phyloP scores from a whole-genome alignment of 2,113 vertebrate species.

The Embiotoca jacksoni region DNA sequence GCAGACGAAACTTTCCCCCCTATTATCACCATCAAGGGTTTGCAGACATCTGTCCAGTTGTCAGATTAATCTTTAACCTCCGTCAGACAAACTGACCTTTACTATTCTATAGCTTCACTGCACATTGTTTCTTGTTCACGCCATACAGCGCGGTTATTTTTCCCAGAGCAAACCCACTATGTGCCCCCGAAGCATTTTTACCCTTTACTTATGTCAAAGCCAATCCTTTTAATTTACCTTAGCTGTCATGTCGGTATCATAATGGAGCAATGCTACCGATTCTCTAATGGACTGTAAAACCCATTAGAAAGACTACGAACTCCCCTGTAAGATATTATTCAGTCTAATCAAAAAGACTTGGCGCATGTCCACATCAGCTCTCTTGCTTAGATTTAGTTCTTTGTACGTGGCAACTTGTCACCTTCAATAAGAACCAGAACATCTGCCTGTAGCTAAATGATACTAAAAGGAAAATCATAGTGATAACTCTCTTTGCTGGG shows the following conservation, averaged over 20 bases:
- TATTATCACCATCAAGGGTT: conserved; percentile 30
- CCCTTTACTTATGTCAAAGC: conserved; percentile 45
- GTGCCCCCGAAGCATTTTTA: conserved; percentile 37
- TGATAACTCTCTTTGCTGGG: neutral
- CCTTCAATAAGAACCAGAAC: conserved; percentile 37
- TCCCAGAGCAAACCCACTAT: conserved; percentile 11
- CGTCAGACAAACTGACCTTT: conserved; percentile 8
- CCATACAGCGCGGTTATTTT: neutral
- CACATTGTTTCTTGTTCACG: neutral
- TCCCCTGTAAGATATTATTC: conserved; percentile 51
- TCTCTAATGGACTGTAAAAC: conserved; percentile 62
- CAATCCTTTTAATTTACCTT: conserved; percentile 51
- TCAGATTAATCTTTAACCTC: conserved; percentile 50
- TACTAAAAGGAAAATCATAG: neutral
- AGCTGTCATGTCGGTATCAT: conserved; percentile 53
- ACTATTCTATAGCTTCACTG: conserved; percentile 27
- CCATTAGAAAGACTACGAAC: conserved; percentile 42
- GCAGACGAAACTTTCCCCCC: conserved; percentile 26
- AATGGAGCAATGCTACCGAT: conserved; percentile 18
- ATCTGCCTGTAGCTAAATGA: conserved; percentile 11
- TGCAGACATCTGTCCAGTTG: conserved; percentile 15
- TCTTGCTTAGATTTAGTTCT: conserved; percentile 24
- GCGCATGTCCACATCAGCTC: conserved; percentile 21
- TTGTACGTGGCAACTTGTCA: conserved; percentile 22
- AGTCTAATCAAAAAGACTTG: conserved; percentile 43